These are phyloP conservation scores for Rhingia campestris DNA, from an alignment of 2,888 invertebrate species.

Conservation along the genomic window DNA sequence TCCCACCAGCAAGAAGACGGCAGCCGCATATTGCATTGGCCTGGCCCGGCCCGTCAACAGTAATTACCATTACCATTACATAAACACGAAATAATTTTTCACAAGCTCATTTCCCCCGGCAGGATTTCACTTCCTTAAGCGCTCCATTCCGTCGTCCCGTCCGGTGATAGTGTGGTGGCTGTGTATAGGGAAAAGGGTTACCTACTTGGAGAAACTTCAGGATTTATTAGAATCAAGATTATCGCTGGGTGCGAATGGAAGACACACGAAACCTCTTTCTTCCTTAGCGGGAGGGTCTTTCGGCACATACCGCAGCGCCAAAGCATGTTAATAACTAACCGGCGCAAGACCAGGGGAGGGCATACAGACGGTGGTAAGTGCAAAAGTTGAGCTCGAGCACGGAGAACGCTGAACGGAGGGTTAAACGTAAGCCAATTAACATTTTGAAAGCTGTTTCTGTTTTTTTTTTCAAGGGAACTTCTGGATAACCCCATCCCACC, in stretches of 20 bases:
- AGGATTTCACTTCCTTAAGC: slow-evolving; percentile 54
- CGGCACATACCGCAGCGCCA: slow-evolving; percentile 45
- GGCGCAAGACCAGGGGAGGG: background rate
- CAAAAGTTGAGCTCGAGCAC: slow-evolving; percentile 53
- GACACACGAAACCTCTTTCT: slow-evolving; percentile 51
- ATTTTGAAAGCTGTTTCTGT: slow-evolving; percentile 60
- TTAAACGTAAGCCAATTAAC: slow-evolving; percentile 70
- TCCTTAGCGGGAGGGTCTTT: slow-evolving; percentile 31
- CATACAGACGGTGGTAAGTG: slow-evolving; percentile 23
- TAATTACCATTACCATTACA: slow-evolving; percentile 73
- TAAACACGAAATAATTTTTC: slow-evolving; percentile 74
- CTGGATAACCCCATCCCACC: background rate
- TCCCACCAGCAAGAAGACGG: slow-evolving; percentile 18
- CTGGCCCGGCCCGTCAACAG: slow-evolving; percentile 67
- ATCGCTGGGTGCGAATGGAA: slow-evolving; percentile 72
- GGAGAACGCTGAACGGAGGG: background rate
- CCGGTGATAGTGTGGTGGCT: slow-evolving; percentile 26
- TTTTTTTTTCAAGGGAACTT: slow-evolving; percentile 15
- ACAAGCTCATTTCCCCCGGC: slow-evolving; percentile 69
- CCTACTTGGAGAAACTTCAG: slow-evolving; percentile 66
- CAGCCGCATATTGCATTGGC: slow-evolving; percentile 54
- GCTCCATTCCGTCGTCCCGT: slow-evolving; percentile 54
- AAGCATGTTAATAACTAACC: slow-evolving; percentile 57
- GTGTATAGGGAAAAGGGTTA: slow-evolving; percentile 65
- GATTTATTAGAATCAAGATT: slow-evolving; percentile 74